A percentile compares a stretch with the other conserved stretches of the same genome.
These are phyloP conservation scores for Fulica atra DNA, from an alignment of 2,113 vertebrate genomes.

Conservation along the genomic window DNA sequence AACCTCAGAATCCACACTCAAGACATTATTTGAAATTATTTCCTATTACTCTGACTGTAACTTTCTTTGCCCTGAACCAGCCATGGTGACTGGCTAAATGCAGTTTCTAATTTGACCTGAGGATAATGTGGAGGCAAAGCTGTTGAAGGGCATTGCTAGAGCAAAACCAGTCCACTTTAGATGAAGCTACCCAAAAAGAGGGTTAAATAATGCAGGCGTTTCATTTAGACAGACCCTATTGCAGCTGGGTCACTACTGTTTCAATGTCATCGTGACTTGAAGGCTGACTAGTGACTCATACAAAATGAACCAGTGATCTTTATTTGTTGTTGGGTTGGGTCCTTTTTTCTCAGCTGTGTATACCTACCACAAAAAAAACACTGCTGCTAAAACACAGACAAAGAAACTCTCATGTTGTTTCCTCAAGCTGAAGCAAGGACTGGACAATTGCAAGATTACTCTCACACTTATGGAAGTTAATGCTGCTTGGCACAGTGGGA, in stretches of 20 bases:
- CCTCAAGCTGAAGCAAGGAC: neutral
- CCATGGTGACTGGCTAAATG: neutral
- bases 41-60: neutral
- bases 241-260: neutral
- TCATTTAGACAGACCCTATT: neutral
- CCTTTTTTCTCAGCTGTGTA: neutral
- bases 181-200: neutral
- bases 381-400: neutral
- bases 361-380: neutral
- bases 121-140: neutral
- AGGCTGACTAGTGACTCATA: neutral
- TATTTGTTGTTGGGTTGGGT: neutral
- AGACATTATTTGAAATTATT: slow-evolving; percentile 22
- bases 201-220: neutral
- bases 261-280: neutral
- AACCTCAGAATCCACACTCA: neutral
- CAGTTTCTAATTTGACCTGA: neutral
- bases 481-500: neutral
- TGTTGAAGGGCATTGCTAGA: neutral
- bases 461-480: neutral
- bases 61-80: neutral
- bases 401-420: neutral
- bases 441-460: neutral
- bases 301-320: neutral
- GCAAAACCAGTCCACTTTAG: neutral